Percentiles rank a stretch among this genome's conserved stretches.
These are phyloP conservation scores for Phrynocephalus forsythii DNA, from an alignment of 2,797 vertebrate species.

Conservation along the genomic window DNA sequence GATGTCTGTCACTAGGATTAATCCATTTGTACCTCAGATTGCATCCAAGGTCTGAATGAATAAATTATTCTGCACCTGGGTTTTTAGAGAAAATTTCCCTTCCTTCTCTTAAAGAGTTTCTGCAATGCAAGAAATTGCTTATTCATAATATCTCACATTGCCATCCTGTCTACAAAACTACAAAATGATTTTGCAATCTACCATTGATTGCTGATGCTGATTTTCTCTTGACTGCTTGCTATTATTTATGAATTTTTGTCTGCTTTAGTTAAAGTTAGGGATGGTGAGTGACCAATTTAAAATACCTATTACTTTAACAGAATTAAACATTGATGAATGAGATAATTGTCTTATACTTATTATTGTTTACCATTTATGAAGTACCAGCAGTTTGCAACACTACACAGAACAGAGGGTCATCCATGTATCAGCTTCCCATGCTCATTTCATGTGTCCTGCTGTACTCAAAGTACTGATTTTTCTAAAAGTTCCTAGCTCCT, in stretches of 20 bases:
- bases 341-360: neutral
- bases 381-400: neutral
- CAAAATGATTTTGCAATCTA: constrained; percentile 37
- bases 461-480: neutral
- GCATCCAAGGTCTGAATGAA: constrained; percentile 60
- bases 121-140: constrained; percentile 60
- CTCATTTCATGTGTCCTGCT: neutral
- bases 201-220: constrained; percentile 44
- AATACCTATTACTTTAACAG: neutral
- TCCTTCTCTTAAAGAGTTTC: constrained; percentile 57
- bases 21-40: constrained; percentile 73
- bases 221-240: neutral
- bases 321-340: neutral
- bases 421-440: neutral
- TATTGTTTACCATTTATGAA: constrained; percentile 3
- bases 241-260: neutral
- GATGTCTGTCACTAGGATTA: constrained; percentile 71
- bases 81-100: constrained; percentile 71
- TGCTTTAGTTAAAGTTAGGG: neutral
- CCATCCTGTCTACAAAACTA: constrained; percentile 62
- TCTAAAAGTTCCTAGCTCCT: neutral
- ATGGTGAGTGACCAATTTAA: neutral
- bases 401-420: neutral
- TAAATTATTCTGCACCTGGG: constrained; percentile 69
- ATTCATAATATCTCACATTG: constrained; percentile 48